Evolutionary conservation across 2,113 vertebrate species (phyloP).

Genomic region (Prietella phreatophila): DNA sequence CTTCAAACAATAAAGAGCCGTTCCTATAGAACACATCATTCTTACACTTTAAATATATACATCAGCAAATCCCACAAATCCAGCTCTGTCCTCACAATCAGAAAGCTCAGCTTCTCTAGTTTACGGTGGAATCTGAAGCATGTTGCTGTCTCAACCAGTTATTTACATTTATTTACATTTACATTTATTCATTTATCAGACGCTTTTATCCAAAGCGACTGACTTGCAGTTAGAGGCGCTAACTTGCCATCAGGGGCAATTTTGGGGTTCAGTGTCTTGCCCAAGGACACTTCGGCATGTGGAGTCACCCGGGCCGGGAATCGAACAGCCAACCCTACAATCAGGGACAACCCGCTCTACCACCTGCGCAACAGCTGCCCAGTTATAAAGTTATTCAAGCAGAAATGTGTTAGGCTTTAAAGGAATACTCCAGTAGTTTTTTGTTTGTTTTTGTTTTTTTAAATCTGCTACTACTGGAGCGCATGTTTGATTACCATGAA

Average conservation of each 20-base stretch:
- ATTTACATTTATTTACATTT: too few species aligned
- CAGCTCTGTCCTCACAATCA: background rate
- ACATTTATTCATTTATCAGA: too few species aligned
- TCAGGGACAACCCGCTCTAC: too few species aligned
- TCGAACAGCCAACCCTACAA: too few species aligned
- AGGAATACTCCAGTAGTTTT: background rate
- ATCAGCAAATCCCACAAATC: background rate
- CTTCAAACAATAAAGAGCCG: background rate
- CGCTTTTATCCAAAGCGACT: too few species aligned
- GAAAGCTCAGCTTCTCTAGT: background rate
- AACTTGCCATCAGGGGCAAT: too few species aligned
- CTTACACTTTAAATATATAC: background rate
- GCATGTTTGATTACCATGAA: background rate
- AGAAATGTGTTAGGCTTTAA: background rate
- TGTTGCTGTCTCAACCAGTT: background rate
- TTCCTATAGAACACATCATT: background rate
- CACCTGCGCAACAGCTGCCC: too few species aligned
- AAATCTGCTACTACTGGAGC: background rate
- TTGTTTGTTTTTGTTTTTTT: background rate
- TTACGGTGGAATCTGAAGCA: background rate
- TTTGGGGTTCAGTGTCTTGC: too few species aligned
- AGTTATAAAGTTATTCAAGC: background rate
- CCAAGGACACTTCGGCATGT: too few species aligned
- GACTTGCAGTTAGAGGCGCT: too few species aligned
- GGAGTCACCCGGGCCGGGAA: too few species aligned